A percentile compares a stretch with the other conserved stretches of the same genome.
These are phyloP conservation scores for Ornithoptera alexandrae DNA, from an alignment of 2,888 invertebrate genomes.

Conservation along the genomic window DNA sequence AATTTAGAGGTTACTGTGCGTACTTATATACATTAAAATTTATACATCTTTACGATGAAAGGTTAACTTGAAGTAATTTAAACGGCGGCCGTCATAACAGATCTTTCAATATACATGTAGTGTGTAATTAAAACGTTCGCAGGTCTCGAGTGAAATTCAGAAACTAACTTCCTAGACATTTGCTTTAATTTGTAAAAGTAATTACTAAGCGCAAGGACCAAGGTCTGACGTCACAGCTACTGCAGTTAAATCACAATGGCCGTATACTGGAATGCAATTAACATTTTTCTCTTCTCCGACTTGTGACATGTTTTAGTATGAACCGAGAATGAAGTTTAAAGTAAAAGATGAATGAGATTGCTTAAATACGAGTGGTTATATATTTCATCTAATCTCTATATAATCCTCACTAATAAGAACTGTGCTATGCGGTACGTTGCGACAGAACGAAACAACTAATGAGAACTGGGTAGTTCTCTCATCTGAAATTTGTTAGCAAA, in stretches of 20 bases:
- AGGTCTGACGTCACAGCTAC: constrained; percentile 6
- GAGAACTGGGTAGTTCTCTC: too few species aligned
- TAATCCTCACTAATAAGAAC: too few species aligned
- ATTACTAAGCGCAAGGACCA: constrained; percentile 8
- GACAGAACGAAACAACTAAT: too few species aligned
- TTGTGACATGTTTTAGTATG: background rate
- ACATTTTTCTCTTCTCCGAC: constrained; percentile 9
- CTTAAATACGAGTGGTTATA: background rate
- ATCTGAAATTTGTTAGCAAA: too few species aligned
- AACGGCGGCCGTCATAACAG: background rate
- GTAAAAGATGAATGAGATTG: background rate
- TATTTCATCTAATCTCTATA: too few species aligned
- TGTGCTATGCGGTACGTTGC: too few species aligned
- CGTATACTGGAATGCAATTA: constrained; percentile 1
- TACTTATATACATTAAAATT: too few species aligned
- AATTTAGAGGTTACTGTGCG: too few species aligned
- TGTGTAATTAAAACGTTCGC: constrained; percentile 9
- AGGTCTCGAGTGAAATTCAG: constrained; percentile 8
- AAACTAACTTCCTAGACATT: constrained; percentile 16
- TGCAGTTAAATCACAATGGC: constrained; percentile 16
- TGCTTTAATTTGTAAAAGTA: constrained; percentile 22
- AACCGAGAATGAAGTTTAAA: background rate
- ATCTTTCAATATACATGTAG: constrained; percentile 4
- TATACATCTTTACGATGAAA: too few species aligned
- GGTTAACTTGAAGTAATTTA: background rate